Evolutionary conservation across 2,888 invertebrate species (phyloP).

Genomic region (Chrysolina americana): DNA sequence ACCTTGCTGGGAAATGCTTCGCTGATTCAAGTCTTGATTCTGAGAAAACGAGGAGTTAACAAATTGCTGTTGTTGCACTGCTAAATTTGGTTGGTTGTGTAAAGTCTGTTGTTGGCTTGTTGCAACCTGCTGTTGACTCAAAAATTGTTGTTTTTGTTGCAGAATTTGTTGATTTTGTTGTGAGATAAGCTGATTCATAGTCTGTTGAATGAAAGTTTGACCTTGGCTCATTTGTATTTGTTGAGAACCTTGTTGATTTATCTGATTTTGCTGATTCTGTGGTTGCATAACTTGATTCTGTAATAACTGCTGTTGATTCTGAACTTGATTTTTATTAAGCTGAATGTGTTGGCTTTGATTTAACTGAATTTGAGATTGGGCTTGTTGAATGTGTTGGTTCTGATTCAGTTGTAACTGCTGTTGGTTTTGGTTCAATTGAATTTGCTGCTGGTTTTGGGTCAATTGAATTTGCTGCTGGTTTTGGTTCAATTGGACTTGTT

Average conservation of each 20-base stretch:
- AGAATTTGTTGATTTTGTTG: conserved; percentile 53
- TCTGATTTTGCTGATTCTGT: conserved; percentile 49
- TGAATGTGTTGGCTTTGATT: conserved; percentile 60
- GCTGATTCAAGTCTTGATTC: conserved; percentile 49
- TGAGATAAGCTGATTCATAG: conserved; percentile 49
- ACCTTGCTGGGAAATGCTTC: conserved; percentile 48
- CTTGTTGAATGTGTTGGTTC: conserved; percentile 39
- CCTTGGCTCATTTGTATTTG: conserved; percentile 51
- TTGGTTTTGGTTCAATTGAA: conserved; percentile 58
- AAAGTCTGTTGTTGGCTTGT: conserved; percentile 69
- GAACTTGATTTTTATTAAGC: conserved; percentile 58
- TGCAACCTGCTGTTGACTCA: conserved; percentile 50
- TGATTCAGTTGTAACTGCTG: conserved; percentile 49
- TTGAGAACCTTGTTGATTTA: conserved; percentile 59
- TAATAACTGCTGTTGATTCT: conserved; percentile 48
- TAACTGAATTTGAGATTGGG: conserved; percentile 31
- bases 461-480: conserved; percentile 66
- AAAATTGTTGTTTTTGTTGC: conserved; percentile 54
- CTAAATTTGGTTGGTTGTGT: conserved; percentile 71
- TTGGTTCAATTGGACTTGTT: conserved; percentile 39
- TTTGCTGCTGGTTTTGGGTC: conserved; percentile 71
- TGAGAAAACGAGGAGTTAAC: conserved; percentile 67
- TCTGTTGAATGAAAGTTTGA: conserved; percentile 50
- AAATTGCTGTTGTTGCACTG: conserved; percentile 68
- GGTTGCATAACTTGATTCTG: conserved; percentile 59